Percentiles rank a stretch among this genome's conserved stretches.
Conservation (phyloP, 1,140 invertebrate genomes). For the Cydia amplana region DNA sequence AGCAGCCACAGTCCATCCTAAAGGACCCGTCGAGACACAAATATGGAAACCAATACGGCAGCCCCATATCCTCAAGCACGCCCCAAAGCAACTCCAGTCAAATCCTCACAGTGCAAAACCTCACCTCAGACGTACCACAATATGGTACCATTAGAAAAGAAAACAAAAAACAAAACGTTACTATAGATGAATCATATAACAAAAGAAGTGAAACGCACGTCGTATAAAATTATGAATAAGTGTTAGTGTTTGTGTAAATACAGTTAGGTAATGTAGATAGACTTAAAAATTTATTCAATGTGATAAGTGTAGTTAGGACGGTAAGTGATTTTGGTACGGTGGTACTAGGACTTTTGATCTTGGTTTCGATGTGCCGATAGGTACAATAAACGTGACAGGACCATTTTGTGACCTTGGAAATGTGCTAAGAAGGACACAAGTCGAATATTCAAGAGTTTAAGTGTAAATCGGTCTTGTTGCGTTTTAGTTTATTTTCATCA, state of each 20-base stretch:
- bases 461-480: neutral
- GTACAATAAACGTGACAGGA: neutral
- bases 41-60: slow-evolving; percentile 79
- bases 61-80: slow-evolving; percentile 68
- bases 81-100: slow-evolving; percentile 69
- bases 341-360: neutral
- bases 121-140: slow-evolving; percentile 70
- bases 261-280: slow-evolving; percentile 69
- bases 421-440: neutral
- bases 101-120: slow-evolving; percentile 76
- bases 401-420: neutral
- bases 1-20: slow-evolving; percentile 81
- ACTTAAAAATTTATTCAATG: slow-evolving; percentile 71
- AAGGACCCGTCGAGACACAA: slow-evolving; percentile 82
- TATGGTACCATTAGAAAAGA: slow-evolving; percentile 78
- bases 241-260: slow-evolving; percentile 51
- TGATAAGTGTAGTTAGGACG: slow-evolving; percentile 52
- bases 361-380: neutral
- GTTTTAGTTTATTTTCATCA: neutral
- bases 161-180: slow-evolving; percentile 75
- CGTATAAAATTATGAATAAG: slow-evolving; percentile 49
- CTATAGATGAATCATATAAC: slow-evolving; percentile 72
- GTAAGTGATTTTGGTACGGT: neutral
- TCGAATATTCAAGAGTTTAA: neutral
- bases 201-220: slow-evolving; percentile 73